Percentiles rank a stretch among this genome's conserved stretches.
phyloP scores from a whole-genome alignment of 2,113 vertebrate species.

The Oreochromis niloticus region DNA sequence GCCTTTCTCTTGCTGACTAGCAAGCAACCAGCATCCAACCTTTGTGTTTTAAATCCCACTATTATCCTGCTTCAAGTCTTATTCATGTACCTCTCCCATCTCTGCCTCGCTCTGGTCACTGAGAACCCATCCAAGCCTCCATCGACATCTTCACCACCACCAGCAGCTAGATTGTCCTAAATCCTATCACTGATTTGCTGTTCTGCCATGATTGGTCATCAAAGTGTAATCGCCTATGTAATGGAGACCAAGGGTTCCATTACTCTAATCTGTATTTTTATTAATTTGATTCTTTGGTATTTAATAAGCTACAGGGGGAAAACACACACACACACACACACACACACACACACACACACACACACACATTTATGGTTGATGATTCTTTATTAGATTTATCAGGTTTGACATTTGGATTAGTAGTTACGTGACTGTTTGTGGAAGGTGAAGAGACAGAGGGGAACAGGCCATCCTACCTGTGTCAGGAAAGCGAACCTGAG shows the following conservation, averaged over 20 bases:
- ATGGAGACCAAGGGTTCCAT: not conserved
- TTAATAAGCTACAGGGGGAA: not conserved
- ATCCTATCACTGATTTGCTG: not conserved
- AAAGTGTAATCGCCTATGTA: not conserved
- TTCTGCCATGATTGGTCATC: not conserved
- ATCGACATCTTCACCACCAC: rapidly evolving
- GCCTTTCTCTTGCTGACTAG: not conserved
- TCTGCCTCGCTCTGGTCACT: not conserved
- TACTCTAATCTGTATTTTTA: not conserved
- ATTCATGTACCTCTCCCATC: not conserved
- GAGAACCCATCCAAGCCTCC: not conserved
- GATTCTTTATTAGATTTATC: not conserved
- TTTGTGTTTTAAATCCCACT: not conserved
- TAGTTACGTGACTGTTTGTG: not conserved
- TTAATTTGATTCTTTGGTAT: not conserved
- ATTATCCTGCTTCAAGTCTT: not conserved
- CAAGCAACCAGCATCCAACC: rapidly evolving
- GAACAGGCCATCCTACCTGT: not conserved
- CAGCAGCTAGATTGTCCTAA: rapidly evolving
- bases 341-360: not conserved
- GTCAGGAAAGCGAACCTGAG: not conserved
- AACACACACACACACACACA: too few relatives aligned
- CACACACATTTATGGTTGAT: not conserved
- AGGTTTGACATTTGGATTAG: not conserved
- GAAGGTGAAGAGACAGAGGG: not conserved